Evolutionary conservation across 2,888 invertebrate genomes (phyloP).

Genomic region (Copidosoma aretas): DNA sequence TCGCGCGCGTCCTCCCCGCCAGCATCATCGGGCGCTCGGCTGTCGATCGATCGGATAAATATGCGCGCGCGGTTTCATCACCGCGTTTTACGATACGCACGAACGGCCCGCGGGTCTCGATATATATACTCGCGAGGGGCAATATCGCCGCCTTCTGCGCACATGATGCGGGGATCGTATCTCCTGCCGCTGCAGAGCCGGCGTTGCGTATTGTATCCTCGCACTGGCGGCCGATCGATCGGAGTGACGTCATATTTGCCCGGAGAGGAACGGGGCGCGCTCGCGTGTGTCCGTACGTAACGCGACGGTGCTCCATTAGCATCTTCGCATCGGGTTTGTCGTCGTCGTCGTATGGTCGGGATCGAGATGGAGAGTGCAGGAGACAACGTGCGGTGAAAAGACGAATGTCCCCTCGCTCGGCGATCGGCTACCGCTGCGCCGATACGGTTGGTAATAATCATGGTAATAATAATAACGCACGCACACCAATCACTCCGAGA

Average conservation of each 20-base stretch:
- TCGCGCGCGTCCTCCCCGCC: background rate
- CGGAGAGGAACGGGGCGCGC: background rate
- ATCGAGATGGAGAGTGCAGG: too few species aligned
- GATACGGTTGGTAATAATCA: too few species aligned
- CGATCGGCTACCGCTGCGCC: too few species aligned
- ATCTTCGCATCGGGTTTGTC: too few species aligned
- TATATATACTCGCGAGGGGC: conserved; percentile 6
- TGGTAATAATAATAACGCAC: too few species aligned
- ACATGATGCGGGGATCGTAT: background rate
- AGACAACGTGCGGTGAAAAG: too few species aligned
- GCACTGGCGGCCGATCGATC: too few species aligned
- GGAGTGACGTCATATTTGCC: background rate
- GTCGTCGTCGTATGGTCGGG: too few species aligned
- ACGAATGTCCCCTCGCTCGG: too few species aligned
- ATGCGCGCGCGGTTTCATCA: conserved; percentile 24
- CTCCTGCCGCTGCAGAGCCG: background rate
- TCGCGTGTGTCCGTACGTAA: too few species aligned
- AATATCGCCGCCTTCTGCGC: background rate
- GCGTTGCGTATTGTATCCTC: background rate
- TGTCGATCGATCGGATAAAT: conserved; percentile 28
- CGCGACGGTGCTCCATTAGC: too few species aligned
- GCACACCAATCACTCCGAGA: too few species aligned
- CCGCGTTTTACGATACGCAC: background rate
- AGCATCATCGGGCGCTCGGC: background rate
- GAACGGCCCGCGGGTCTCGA: conserved; percentile 3